Percentiles rank a stretch among this genome's conserved stretches.
Conservation (phyloP, 2,888 invertebrate species). For the Diabrotica balteata region DNA sequence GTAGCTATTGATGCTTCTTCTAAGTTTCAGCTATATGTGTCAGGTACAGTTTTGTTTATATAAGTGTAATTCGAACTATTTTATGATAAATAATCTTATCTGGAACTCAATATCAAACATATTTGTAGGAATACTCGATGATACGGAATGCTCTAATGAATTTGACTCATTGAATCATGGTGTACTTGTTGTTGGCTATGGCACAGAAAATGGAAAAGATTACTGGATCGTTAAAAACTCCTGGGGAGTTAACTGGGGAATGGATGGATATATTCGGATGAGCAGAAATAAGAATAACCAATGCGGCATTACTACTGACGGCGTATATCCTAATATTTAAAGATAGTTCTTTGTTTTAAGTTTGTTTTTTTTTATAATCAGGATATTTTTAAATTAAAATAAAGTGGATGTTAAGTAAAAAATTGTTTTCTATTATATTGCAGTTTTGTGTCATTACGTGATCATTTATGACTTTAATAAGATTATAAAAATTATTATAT, state of each 20-base stretch:
- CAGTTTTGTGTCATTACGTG: no score
- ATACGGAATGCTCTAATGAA: slow-evolving; percentile 73
- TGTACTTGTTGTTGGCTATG: slow-evolving; percentile 83
- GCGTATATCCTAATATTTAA: not conserved
- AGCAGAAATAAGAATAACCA: slow-evolving; percentile 69
- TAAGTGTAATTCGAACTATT: not conserved
- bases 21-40: slow-evolving; percentile 29
- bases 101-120: not conserved
- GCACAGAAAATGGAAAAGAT: slow-evolving; percentile 73
- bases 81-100: not conserved
- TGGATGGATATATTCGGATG: slow-evolving; percentile 86
- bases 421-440: no score
- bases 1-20: slow-evolving; percentile 35
- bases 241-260: slow-evolving; percentile 81
- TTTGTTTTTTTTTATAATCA: no score
- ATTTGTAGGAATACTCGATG: slow-evolving; percentile 57
- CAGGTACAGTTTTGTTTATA: slow-evolving; percentile 21
- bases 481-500: no score
- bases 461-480: no score
- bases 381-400: no score
- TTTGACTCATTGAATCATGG: slow-evolving; percentile 79
- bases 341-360: no score
- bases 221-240: slow-evolving; percentile 90
- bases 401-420: no score
- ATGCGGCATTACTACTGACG: slow-evolving; percentile 4